A percentile compares a stretch with the other conserved stretches of the same genome.
Evolutionary conservation across 2,888 invertebrate species (phyloP).

Genomic region (Miltochrista miniata): DNA sequence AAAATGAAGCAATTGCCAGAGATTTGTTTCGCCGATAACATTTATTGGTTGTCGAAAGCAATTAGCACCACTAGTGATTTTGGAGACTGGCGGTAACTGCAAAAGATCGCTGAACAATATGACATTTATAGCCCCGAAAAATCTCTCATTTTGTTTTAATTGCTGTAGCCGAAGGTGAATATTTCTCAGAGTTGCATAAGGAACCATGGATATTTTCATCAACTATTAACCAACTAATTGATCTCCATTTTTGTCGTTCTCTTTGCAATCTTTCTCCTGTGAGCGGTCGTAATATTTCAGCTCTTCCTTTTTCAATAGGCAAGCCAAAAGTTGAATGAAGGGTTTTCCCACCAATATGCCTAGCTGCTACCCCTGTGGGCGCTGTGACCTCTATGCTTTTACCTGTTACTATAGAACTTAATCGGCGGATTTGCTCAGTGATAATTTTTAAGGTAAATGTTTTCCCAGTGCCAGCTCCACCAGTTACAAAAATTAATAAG

Average conservation of each 20-base stretch:
- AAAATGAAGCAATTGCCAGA: neutral
- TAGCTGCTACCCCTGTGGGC: constrained; percentile 31
- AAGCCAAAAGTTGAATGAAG: constrained; percentile 28
- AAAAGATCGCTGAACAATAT: neutral
- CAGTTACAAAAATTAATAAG: too few relatives aligned
- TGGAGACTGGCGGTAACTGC: too few relatives aligned
- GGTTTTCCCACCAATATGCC: constrained; percentile 30
- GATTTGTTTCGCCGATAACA: neutral
- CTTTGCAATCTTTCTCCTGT: constrained; percentile 25
- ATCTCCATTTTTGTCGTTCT: constrained; percentile 37
- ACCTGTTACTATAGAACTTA: constrained; percentile 21
- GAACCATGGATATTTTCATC: too few relatives aligned
- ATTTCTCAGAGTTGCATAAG: too few relatives aligned
- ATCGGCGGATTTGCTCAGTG: constrained; percentile 7
- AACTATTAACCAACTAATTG: constrained; percentile 35
- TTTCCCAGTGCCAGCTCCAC: too few relatives aligned
- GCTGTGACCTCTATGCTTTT: constrained; percentile 31
- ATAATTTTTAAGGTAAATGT: neutral
- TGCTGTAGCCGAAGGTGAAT: constrained; percentile 15
- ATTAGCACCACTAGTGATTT: neutral
- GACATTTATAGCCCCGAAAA: neutral
- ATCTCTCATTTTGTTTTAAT: neutral
- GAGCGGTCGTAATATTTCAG: constrained; percentile 20
- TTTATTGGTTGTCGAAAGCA: neutral
- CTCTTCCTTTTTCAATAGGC: constrained; percentile 35